phyloP scores from a whole-genome alignment of 2,113 vertebrate genomes.

The Barnardius zonarius region DNA sequence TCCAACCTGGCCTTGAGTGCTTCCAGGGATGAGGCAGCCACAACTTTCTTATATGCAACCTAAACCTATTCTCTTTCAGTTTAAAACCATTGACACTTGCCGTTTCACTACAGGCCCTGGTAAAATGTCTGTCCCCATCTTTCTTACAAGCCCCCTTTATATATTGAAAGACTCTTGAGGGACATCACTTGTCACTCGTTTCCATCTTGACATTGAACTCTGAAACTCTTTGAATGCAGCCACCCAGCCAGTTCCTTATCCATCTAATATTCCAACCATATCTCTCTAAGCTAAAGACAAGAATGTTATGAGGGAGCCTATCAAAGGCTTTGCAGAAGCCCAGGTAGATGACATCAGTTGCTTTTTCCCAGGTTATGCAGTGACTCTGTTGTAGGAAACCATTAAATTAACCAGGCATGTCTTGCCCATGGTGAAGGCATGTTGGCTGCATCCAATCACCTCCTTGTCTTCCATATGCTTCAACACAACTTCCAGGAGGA shows the following conservation, averaged over 20 bases:
- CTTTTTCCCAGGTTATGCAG: neutral
- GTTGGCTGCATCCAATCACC: neutral
- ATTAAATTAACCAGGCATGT: neutral
- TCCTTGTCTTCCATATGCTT: neutral
- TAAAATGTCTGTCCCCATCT: neutral
- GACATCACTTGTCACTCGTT: neutral
- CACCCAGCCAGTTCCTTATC: neutral
- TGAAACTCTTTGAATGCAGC: neutral
- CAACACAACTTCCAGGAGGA: neutral
- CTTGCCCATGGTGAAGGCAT: neutral
- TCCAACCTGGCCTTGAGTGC: neutral
- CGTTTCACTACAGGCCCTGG: neutral
- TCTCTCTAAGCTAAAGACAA: neutral
- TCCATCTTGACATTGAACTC: neutral
- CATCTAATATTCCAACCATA: neutral
- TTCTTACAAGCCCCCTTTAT: neutral
- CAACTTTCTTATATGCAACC: neutral
- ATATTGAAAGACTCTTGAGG: neutral
- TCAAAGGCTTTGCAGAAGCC: neutral
- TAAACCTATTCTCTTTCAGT: neutral
- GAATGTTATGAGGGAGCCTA: neutral
- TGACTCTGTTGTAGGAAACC: neutral
- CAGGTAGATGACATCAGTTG: neutral
- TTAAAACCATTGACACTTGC: neutral
- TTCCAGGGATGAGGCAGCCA: neutral